Evolutionary conservation across 2,888 invertebrate genomes (phyloP).

Genomic region (Chymomyza amoena): DNA sequence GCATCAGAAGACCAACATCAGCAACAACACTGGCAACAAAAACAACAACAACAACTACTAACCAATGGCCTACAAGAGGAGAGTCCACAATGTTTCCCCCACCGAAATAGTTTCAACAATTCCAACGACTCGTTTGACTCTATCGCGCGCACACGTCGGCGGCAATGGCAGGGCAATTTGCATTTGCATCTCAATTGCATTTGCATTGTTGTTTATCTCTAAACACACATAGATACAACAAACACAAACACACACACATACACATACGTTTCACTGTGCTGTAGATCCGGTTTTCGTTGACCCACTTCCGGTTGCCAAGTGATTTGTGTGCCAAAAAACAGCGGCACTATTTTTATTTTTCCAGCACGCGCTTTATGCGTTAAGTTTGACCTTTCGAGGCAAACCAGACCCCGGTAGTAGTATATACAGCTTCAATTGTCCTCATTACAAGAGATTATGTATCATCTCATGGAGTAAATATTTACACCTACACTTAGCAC

Average conservation of each 20-base stretch:
- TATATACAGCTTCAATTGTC: conserved; percentile 1
- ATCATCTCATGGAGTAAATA: conserved; percentile 53
- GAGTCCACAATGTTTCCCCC: conserved; percentile 4
- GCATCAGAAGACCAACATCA: conserved; percentile 36
- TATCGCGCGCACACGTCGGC: background rate
- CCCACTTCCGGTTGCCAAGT: conserved; percentile 72
- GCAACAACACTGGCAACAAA: background rate
- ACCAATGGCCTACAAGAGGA: background rate
- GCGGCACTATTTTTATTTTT: background rate
- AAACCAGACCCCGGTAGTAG: background rate
- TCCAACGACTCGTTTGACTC: conserved; percentile 2
- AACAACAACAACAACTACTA: conserved; percentile 35
- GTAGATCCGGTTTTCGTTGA: conserved; percentile 75
- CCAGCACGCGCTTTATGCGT: background rate
- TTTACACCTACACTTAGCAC: background rate
- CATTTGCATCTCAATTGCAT: conserved; percentile 72
- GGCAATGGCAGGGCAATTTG: conserved; percentile 51
- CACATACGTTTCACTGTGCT: conserved; percentile 54
- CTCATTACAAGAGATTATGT: background rate
- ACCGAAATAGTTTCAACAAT: background rate
- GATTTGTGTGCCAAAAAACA: background rate
- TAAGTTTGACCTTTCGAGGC: background rate
- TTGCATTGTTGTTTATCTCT: conserved; percentile 59
- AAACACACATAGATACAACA: background rate
- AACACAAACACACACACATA: conserved; percentile 10